These are phyloP conservation scores for Cyphomyrus discorhynchus DNA, from an alignment of 2,113 vertebrate genomes.

Conservation along the genomic window DNA sequence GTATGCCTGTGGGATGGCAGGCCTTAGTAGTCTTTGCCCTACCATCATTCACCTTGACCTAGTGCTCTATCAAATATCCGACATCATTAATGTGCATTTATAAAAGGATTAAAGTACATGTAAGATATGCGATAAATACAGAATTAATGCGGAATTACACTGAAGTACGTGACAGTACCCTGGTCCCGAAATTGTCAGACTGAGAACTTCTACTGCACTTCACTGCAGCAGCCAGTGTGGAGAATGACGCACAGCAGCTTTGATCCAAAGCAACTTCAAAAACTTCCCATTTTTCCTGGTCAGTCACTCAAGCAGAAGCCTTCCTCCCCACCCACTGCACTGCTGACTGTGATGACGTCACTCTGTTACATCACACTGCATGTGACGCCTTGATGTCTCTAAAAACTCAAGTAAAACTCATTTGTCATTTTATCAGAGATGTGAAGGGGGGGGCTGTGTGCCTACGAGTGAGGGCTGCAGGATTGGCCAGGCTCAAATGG, in stretches of 20 bases:
- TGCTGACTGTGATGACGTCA: neutral
- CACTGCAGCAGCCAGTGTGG: neutral
- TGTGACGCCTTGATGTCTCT: neutral
- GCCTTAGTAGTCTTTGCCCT: neutral
- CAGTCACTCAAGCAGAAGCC: neutral
- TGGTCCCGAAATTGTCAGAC: neutral
- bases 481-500: neutral
- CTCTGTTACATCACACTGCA: neutral
- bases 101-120: neutral
- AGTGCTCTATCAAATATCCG: neutral
- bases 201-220: neutral
- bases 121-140: neutral
- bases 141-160: neutral
- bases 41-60: neutral
- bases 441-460: neutral
- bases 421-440: neutral
- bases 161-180: neutral
- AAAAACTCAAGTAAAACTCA: neutral
- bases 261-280: neutral
- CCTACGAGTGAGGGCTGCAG: neutral
- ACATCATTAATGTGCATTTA: neutral
- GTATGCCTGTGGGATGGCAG: neutral
- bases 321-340: neutral
- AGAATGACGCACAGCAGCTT: neutral
- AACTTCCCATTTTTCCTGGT: too few relatives aligned